These are phyloP conservation scores for Psophia crepitans DNA, from an alignment of 2,113 vertebrate species.

Conservation along the genomic window DNA sequence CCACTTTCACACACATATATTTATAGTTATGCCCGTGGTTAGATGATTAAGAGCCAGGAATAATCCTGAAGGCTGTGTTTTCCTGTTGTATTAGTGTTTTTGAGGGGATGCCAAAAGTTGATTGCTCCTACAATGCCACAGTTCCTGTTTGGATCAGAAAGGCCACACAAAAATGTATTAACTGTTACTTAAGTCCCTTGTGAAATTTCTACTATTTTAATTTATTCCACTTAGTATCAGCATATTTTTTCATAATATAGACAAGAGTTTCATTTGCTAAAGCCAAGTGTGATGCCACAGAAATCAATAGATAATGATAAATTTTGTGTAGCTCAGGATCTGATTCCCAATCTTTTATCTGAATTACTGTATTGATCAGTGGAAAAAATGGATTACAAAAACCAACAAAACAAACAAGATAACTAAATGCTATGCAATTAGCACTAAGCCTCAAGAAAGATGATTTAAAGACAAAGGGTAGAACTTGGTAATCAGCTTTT, in stretches of 20 bases:
- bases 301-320: slow-evolving; percentile 1
- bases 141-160: neutral
- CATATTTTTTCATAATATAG: neutral
- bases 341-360: slow-evolving; percentile 5
- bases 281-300: neutral
- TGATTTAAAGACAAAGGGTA: neutral
- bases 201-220: neutral
- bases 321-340: neutral
- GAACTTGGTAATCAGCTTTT: neutral
- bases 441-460: neutral
- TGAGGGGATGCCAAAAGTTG: neutral
- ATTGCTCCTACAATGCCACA: neutral
- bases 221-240: neutral
- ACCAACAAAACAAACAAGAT: slow-evolving; percentile 42
- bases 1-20: neutral
- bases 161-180: neutral
- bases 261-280: neutral
- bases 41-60: neutral
- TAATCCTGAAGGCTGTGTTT: neutral
- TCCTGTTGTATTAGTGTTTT: neutral
- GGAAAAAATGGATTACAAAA: slow-evolving; percentile 32
- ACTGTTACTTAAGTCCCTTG: neutral
- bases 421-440: slow-evolving; percentile 36
- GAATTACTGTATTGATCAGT: slow-evolving; percentile 37
- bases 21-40: neutral